These are phyloP conservation scores for Bubo bubo DNA, from an alignment of 2,113 vertebrate genomes.

Conservation along the genomic window DNA sequence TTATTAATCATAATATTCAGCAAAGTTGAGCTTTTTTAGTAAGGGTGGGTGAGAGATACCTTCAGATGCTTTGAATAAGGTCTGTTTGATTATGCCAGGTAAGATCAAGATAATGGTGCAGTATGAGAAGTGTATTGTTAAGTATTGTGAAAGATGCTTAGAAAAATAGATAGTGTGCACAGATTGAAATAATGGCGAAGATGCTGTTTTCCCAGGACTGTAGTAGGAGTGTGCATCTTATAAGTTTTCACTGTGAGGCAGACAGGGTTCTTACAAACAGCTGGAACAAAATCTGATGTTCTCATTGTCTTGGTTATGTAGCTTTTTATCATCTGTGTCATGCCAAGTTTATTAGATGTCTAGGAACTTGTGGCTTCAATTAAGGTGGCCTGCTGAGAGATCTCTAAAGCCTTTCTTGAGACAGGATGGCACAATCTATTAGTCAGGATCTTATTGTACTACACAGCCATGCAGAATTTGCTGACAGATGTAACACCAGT, in stretches of 20 bases:
- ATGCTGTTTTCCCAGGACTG: background rate
- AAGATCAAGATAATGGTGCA: background rate
- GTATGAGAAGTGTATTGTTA: background rate
- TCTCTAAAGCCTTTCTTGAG: background rate
- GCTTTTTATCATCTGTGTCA: background rate
- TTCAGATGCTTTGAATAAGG: background rate
- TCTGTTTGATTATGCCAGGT: background rate
- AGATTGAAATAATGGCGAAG: background rate
- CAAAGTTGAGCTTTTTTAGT: background rate
- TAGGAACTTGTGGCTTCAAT: background rate
- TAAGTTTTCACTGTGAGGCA: background rate
- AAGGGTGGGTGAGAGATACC: background rate
- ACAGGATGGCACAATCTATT: background rate
- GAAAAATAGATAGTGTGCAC: rapidly evolving
- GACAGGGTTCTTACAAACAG: background rate
- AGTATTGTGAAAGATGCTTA: background rate
- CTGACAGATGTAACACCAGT: background rate
- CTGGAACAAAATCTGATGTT: background rate
- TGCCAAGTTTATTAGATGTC: constrained; percentile 6
- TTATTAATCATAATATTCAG: background rate
- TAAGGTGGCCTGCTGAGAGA: background rate
- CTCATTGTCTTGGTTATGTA: background rate
- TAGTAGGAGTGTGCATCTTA: background rate
- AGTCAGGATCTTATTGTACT: background rate
- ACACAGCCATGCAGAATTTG: background rate